These are phyloP conservation scores for Bucco capensis DNA, from an alignment of 2,113 vertebrate species.

Conservation along the genomic window DNA sequence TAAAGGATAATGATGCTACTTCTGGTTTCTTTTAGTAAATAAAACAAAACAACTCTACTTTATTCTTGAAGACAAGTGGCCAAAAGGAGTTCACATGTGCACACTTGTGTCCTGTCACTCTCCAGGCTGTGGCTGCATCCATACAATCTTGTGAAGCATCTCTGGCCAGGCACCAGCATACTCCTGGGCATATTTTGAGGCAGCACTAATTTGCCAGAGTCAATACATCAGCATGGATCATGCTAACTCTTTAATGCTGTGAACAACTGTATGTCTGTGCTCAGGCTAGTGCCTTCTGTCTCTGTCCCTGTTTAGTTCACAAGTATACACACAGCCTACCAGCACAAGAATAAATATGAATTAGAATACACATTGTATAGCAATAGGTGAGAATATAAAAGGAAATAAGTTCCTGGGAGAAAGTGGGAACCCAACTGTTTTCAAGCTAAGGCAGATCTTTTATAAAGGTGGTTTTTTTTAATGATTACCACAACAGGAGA, in stretches of 20 bases:
- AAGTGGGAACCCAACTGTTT: not conserved
- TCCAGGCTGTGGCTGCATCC: not conserved
- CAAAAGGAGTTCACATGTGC: not conserved
- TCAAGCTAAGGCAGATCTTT: not conserved
- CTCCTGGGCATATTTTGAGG: not conserved
- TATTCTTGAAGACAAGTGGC: not conserved
- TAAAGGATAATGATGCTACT: not conserved
- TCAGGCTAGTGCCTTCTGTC: not conserved
- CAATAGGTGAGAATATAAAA: not conserved
- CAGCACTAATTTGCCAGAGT: not conserved
- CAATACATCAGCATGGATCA: fast-evolving
- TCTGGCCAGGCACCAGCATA: not conserved
- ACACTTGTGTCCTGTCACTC: not conserved
- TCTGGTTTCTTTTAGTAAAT: not conserved
- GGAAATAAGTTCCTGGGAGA: not conserved
- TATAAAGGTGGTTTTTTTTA: not conserved
- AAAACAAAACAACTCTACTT: not conserved
- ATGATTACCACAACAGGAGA: not conserved
- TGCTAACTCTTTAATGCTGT: not conserved
- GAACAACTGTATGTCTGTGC: not conserved
- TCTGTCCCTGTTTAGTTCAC: not conserved
- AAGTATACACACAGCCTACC: not conserved
- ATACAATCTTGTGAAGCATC: not conserved
- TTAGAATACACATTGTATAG: not conserved
- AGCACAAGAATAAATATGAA: not conserved